phyloP scores from a whole-genome alignment of 2,797 vertebrate species.

The Ptychobarbus kaznakovi region DNA sequence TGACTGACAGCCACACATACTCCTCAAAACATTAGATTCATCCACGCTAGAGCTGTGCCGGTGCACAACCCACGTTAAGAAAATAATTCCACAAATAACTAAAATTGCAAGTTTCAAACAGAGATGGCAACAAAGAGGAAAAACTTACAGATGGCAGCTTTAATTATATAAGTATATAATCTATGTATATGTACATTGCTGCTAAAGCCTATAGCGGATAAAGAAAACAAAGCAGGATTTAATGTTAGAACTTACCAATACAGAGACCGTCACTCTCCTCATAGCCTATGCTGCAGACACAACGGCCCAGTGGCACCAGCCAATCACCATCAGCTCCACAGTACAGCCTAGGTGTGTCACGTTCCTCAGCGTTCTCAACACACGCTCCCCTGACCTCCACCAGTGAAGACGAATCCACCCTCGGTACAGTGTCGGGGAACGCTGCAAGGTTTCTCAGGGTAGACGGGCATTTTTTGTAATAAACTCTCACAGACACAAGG shows the following conservation, averaged over 20 bases:
- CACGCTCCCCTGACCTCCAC: conserved; percentile 96
- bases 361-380: conserved; percentile 93
- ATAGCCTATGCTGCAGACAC: conserved; percentile 92
- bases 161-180: background rate
- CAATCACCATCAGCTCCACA: conserved; percentile 97
- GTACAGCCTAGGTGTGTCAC: conserved; percentile 93
- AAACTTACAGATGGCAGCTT: too few species aligned
- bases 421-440: conserved; percentile 95
- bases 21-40: too few species aligned
- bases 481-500: conserved; percentile 93
- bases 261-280: conserved; percentile 94
- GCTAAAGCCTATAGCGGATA: background rate
- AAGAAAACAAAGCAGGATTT: conserved; percentile 36
- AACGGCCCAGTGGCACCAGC: conserved; percentile 95
- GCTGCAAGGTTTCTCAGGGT: conserved; percentile 91
- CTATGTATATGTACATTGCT: background rate
- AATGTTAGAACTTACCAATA: conserved; percentile 80
- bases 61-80: too few species aligned
- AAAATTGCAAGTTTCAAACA: too few species aligned
- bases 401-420: conserved; percentile 93
- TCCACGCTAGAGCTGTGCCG: too few species aligned
- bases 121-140: too few species aligned
- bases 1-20: too few species aligned
- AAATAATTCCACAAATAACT: too few species aligned
- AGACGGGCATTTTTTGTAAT: conserved; percentile 96